Evolutionary conservation across 35 echinoderm and acorn worm species (phyloP), one percentile per base, ranked within the genome.

Genomic region (Stichopus chloronotus): DNA sequence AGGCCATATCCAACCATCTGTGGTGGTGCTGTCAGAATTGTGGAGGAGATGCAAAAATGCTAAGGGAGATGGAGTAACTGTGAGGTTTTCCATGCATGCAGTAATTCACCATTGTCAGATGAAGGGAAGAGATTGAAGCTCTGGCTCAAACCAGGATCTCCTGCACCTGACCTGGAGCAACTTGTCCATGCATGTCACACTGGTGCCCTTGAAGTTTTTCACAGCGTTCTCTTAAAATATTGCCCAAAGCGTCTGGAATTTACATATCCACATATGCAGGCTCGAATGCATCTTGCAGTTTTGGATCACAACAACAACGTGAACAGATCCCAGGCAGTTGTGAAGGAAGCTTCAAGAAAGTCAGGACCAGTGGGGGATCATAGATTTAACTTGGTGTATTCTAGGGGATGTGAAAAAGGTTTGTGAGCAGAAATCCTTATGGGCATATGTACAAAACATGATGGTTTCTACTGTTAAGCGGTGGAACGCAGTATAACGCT

Each of bases 21-120:
- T 94, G 93, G 93, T 94, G 85, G 85, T 57, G 16, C 59, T n/a
- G 78, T 52, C 57, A 53, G 52, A 78, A 90, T 7, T 94, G 93
- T 59, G 25, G 65, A 9, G 86, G 56, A 25, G 77, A 94, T 72
- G 56, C 7, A 57, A 79, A 90, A 13, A 10, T 90, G 6, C 58
- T 93, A 6, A 17, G 58, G 23, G 91, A 92, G 57, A 81, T 93
- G 92, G 92, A 12, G 11, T 43, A 7, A 9, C 7, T 58, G 55
- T 53, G 53, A 93, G 10, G 5, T 43, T 4, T 85, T 83, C 43
- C 0, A 86, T 23, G 53, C n/a, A 21, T 93, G 92, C 63, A 43
- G 8, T 81, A 58, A 93, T 85, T 9, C 53, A 43, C 78, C 55
- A 14, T 57, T 93, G 4, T 23, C 92, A 63, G n/a, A 61, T 19